phyloP scores from a whole-genome alignment of 2,113 vertebrate species.

The human (Homo sapiens) region GRCh38 chr12:59516001-59516500 shows the following conservation, averaged over 20 bases:
- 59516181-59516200: constrained; percentile 73
- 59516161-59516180: constrained; percentile 83
- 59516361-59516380: not conserved
- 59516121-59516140: constrained; percentile 87
- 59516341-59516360: not conserved
- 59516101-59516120: constrained; percentile 94
- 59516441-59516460: no score
- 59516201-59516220: not conserved
- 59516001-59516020: constrained; percentile 85
- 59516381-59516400: no score
- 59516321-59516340: not conserved
- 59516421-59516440: no score
- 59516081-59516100: constrained; percentile 97
- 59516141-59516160: constrained; percentile 83
- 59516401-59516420: no score
- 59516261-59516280: constrained; percentile 3
- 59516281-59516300: not conserved
- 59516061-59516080: constrained; percentile 89
- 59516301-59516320: constrained; percentile 18
- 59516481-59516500: no score
- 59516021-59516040: constrained; percentile 91
- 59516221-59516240: not conserved
- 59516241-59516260: not conserved
- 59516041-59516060: constrained; percentile 90
- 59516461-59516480: no score